Conservation (phyloP, 1,140 invertebrate species). For the Bombus balteatus region DNA sequence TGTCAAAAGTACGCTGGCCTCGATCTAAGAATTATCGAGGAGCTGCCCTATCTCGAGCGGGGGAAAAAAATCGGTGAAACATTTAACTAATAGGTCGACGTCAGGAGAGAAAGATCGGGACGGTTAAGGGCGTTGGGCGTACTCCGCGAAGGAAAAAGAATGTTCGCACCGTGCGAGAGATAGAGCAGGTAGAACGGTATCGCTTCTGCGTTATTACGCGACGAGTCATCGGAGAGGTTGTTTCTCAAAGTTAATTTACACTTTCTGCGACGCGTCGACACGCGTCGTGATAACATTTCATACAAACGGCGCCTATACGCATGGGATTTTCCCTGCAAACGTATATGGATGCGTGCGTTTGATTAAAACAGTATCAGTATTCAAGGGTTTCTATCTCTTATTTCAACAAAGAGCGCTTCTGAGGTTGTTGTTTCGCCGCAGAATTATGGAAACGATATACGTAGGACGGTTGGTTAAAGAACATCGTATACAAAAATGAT, state of each 20-base stretch:
- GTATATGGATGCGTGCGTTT: too few relatives aligned
- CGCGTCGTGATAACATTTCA: neutral
- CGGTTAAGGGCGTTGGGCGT: constrained; percentile 26
- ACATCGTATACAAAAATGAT: too few relatives aligned
- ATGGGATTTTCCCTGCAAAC: neutral
- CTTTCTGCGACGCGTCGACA: constrained; percentile 27
- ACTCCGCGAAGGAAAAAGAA: neutral
- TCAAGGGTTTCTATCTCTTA: too few relatives aligned
- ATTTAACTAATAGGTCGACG: constrained; percentile 35
- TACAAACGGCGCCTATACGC: neutral
- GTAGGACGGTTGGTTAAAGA: too few relatives aligned
- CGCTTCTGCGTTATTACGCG: constrained; percentile 67
- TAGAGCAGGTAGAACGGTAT: constrained; percentile 53
- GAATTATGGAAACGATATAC: too few relatives aligned
- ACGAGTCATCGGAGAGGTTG: constrained; percentile 68
- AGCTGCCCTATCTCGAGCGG: constrained; percentile 33
- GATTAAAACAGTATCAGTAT: too few relatives aligned
- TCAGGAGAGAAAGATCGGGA: constrained; percentile 32
- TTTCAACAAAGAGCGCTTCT: too few relatives aligned
- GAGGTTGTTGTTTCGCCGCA: too few relatives aligned
- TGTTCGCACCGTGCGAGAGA: neutral
- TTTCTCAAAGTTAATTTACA: constrained; percentile 73
- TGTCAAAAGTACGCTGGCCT: constrained; percentile 8
- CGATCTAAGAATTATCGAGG: constrained; percentile 45
- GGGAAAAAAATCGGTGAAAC: constrained; percentile 37